A percentile compares a stretch with the other conserved stretches of the same genome.
These are phyloP conservation scores for Carassius carassius DNA, from an alignment of 2,113 vertebrate genomes.

Conservation along the genomic window DNA sequence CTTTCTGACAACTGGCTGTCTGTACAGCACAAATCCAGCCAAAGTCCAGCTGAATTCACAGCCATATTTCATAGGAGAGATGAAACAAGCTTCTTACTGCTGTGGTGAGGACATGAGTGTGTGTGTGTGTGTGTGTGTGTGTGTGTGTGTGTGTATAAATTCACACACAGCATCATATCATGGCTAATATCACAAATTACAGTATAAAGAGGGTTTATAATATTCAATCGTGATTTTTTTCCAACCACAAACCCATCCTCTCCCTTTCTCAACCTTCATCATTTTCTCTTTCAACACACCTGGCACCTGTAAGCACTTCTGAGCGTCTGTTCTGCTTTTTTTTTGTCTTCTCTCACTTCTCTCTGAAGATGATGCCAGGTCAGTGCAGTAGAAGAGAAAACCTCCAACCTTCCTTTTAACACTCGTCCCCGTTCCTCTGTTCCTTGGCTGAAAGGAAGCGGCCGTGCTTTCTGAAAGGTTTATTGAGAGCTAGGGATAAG, in stretches of 20 bases:
- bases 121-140: too few species aligned
- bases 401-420: constrained; percentile 32
- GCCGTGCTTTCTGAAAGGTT: constrained; percentile 22
- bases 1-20: constrained; percentile 38
- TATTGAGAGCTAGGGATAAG: constrained; percentile 27
- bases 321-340: constrained; percentile 2
- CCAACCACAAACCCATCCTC: background rate
- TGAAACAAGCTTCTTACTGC: constrained; percentile 27
- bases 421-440: constrained; percentile 25
- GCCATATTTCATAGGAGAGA: constrained; percentile 10
- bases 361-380: constrained; percentile 45
- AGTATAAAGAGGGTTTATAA: background rate
- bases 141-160: background rate
- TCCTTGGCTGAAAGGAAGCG: constrained; percentile 29
- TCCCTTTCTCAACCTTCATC: background rate
- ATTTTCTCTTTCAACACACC: constrained; percentile 24
- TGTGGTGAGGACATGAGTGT: background rate
- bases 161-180: background rate
- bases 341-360: background rate
- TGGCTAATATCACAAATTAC: background rate
- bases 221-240: constrained; percentile 9
- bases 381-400: constrained; percentile 32
- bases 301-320: constrained; percentile 42
- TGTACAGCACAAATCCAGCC: background rate
- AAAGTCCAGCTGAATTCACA: constrained; percentile 34